phyloP scores from a whole-genome alignment of 2,888 invertebrate genomes.

The Rhaphigaster nebulosa region DNA sequence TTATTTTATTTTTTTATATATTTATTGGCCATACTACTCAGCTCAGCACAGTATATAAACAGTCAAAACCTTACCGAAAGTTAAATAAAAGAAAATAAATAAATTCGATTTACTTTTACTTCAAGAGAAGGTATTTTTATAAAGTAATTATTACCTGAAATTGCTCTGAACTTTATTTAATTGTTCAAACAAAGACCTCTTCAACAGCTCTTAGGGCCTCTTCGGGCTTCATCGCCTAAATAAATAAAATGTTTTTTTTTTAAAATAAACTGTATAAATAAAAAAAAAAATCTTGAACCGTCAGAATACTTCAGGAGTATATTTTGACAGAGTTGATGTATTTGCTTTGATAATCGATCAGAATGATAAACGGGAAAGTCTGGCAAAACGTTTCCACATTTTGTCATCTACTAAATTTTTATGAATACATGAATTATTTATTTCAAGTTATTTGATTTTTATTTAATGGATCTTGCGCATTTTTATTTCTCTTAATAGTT shows the following conservation, averaged over 20 bases:
- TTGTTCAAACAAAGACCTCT: not conserved
- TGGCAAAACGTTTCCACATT: not conserved
- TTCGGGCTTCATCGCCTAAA: not conserved
- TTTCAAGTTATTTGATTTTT: no score
- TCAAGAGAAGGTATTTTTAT: not conserved
- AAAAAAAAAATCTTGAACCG: not conserved
- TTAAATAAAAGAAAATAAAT: not conserved
- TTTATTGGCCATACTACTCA: not conserved
- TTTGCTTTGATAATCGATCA: not conserved
- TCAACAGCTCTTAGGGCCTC: not conserved
- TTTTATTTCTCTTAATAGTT: no score
- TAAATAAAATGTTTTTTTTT: not conserved
- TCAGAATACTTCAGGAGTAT: not conserved
- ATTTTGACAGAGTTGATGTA: not conserved
- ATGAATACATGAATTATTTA: no score
- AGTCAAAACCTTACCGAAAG: not conserved
- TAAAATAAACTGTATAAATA: not conserved
- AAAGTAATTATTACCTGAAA: not conserved
- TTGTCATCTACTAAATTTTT: no score
- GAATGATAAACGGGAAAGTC: not conserved
- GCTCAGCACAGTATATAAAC: not conserved
- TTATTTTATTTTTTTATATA: not conserved
- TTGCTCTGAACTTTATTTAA: not conserved
- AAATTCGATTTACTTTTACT: not conserved
- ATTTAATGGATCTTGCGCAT: no score